Conservation (phyloP, 2,888 invertebrate species). For the Lucinisca nassula region DNA sequence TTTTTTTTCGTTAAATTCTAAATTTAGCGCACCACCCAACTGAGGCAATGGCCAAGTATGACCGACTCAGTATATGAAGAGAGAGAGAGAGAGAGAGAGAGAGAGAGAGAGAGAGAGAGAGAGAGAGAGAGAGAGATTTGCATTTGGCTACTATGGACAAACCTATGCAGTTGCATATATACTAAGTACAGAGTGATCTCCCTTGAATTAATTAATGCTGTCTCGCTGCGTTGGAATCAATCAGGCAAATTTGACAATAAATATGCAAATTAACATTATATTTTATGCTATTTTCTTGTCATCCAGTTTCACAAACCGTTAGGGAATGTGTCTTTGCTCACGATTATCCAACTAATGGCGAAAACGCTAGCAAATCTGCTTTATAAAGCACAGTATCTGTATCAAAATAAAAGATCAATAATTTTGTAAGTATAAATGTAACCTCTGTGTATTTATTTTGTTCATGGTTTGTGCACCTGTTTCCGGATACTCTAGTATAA, state of each 20-base stretch:
- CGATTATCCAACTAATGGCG: background rate
- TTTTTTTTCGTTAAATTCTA: too few relatives aligned
- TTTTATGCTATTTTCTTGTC: background rate
- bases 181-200: background rate
- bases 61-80: too few relatives aligned
- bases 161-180: background rate
- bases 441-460: background rate
- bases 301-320: background rate
- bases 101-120: too few relatives aligned
- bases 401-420: background rate
- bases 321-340: background rate
- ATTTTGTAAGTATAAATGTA: background rate
- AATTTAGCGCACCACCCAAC: too few relatives aligned
- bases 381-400: background rate
- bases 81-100: too few relatives aligned
- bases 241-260: background rate
- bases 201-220: background rate
- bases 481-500: too few relatives aligned
- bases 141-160: too few relatives aligned
- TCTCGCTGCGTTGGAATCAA: background rate
- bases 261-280: background rate
- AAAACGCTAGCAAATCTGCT: background rate
- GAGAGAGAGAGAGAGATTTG: too few relatives aligned
- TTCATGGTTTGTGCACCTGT: too few relatives aligned
- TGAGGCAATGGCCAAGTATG: too few relatives aligned